phyloP scores from a whole-genome alignment of 1,140 invertebrate genomes.

The Dendrolimus punctatus region DNA sequence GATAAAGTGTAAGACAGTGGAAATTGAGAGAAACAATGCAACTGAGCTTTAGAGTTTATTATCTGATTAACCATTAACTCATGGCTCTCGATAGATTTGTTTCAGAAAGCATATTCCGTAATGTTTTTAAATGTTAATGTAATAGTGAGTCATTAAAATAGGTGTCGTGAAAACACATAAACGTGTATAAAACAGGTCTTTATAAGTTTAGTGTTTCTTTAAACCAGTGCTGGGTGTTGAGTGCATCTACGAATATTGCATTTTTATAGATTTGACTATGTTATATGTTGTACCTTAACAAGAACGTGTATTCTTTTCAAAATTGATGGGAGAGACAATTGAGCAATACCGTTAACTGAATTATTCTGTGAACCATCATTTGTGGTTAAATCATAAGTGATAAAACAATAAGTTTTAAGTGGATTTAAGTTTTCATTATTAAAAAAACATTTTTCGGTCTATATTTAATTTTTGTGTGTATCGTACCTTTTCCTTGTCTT shows the following conservation, averaged over 20 bases:
- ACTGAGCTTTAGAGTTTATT: constrained; percentile 6
- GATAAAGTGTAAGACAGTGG: constrained; percentile 3
- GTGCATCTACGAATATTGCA: neutral
- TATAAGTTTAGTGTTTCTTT: neutral
- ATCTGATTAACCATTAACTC: neutral
- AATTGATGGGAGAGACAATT: constrained; percentile 24
- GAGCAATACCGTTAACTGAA: constrained; percentile 34
- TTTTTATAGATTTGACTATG: neutral
- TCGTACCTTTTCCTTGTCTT: constrained; percentile 39
- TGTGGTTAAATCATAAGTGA: no score
- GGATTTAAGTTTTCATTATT: no score
- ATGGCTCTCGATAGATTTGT: constrained; percentile 2
- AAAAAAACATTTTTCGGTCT: no score
- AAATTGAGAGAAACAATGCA: constrained; percentile 12
- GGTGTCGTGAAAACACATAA: no score
- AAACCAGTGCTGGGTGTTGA: neutral
- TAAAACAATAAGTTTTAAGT: no score
- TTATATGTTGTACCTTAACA: constrained; percentile 34
- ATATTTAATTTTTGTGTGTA: neutral
- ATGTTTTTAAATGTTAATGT: constrained; percentile 4
- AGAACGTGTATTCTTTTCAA: constrained; percentile 47
- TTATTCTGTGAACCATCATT: constrained; percentile 11
- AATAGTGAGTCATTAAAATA: neutral
- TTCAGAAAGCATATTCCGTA: neutral
- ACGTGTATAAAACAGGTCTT: no score